Evolutionary conservation across 2,888 invertebrate genomes (phyloP).

Genomic region (Mystacides longicornis): DNA sequence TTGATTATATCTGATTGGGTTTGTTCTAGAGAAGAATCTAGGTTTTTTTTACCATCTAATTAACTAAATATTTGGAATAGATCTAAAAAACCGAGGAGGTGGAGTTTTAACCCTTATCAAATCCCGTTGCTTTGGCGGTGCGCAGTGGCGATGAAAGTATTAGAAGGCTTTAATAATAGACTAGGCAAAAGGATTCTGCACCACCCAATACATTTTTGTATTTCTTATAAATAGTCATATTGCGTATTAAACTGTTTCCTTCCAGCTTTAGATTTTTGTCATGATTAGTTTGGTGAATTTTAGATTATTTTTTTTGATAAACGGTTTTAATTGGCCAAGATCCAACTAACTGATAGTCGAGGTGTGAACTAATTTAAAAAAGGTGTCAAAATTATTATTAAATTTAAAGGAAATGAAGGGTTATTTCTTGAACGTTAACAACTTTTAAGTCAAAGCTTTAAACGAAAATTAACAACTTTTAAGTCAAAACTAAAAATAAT

Average conservation of each 20-base stretch:
- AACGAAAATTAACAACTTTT: no score
- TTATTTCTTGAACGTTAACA: no score
- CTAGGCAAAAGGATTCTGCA: conserved; percentile 11
- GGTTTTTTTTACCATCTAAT: no score
- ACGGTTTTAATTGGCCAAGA: background rate
- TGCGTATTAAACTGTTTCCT: no score
- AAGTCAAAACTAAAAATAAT: no score
- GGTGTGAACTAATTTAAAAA: conserved; percentile 2
- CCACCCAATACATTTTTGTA: conserved; percentile 11
- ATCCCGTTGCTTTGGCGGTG: conserved; percentile 23
- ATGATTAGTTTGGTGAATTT: background rate
- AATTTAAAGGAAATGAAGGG: no score
- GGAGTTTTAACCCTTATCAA: conserved; percentile 24
- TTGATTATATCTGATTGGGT: no score
- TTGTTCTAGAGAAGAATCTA: no score
- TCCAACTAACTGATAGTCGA: background rate
- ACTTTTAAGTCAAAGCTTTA: no score
- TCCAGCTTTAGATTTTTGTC: conserved; percentile 6
- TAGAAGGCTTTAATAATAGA: conserved; percentile 23
- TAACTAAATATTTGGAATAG: conserved; percentile 18
- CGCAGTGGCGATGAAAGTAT: conserved; percentile 25
- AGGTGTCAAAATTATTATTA: conserved; percentile 2
- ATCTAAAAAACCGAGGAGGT: conserved; percentile 19
- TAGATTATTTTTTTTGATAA: background rate
- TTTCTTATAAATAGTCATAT: no score